A percentile compares a stretch with the other conserved stretches of the same genome.
Evolutionary conservation across 2,888 invertebrate genomes (phyloP).

Genomic region (Ophion ventricosus): DNA sequence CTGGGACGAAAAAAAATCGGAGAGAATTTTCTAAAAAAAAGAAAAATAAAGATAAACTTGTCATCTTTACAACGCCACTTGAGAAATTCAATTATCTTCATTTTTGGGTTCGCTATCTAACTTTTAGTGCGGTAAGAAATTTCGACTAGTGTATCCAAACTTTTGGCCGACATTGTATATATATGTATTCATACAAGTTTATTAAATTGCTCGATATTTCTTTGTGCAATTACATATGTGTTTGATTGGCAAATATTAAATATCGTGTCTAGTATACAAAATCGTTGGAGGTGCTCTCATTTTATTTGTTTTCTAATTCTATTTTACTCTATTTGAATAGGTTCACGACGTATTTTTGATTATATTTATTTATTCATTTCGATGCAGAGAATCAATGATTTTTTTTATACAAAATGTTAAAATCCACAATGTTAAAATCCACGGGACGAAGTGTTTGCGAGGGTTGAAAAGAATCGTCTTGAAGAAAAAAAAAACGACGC

Average conservation of each 20-base stretch:
- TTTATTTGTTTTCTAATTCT: background rate
- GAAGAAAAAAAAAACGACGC: background rate
- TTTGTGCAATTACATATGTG: slow-evolving; percentile 46
- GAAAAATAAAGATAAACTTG: no score
- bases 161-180: no score
- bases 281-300: background rate
- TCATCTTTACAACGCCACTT: no score
- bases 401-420: no score
- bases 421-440: background rate
- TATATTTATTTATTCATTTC: slow-evolving; percentile 3
- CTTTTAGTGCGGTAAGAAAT: no score
- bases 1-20: no score
- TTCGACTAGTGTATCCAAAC: no score
- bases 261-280: background rate
- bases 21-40: no score
- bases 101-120: no score
- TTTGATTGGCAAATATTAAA: slow-evolving; percentile 47
- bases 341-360: slow-evolving; percentile 26
- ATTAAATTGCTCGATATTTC: slow-evolving; percentile 27
- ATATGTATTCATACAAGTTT: slow-evolving; percentile 16
- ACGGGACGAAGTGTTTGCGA: background rate
- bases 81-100: no score
- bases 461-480: background rate
- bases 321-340: background rate
- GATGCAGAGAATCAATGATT: slow-evolving; percentile 9